phyloP scores from a whole-genome alignment of 2,113 vertebrate species.

The Stigmatopora argus region DNA sequence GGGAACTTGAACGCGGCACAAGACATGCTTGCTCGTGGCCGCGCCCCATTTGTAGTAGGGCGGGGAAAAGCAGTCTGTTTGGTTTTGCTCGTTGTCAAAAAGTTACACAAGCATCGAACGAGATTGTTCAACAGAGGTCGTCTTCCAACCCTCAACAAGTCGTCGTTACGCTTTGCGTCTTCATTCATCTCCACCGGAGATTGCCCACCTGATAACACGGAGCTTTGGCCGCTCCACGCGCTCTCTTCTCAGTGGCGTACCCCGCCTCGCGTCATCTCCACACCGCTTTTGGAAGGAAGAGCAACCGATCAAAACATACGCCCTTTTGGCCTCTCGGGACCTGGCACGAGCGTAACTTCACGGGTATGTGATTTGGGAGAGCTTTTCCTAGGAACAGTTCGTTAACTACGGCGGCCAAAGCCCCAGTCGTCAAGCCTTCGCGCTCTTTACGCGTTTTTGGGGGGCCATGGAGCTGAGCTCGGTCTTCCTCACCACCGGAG shows the following conservation, averaged over 20 bases:
- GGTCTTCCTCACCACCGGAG: constrained; percentile 57
- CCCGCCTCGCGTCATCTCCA: neutral
- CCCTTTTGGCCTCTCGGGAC: neutral
- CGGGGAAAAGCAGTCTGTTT: constrained; percentile 38
- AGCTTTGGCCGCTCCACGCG: neutral
- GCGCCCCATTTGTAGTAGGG: constrained; percentile 61
- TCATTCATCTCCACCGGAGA: neutral
- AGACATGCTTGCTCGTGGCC: constrained; percentile 23
- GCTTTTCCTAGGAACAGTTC: neutral
- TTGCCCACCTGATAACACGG: neutral
- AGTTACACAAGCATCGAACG: constrained; percentile 65
- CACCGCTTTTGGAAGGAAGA: neutral
- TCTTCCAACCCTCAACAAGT: constrained; percentile 28
- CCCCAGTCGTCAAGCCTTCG: neutral
- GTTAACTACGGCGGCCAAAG: neutral
- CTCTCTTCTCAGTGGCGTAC: neutral
- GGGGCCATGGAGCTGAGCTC: constrained; percentile 63
- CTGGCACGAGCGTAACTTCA: neutral
- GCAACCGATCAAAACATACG: neutral
- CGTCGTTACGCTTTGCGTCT: neutral
- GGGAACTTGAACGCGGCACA: constrained; percentile 12
- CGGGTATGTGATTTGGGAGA: constrained; percentile 16
- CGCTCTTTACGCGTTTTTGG: neutral
- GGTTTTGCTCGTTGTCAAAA: constrained; percentile 50
- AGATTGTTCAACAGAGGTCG: constrained; percentile 31